Conservation (phyloP, 1,140 invertebrate genomes). For the Lepidurus apus region DNA sequence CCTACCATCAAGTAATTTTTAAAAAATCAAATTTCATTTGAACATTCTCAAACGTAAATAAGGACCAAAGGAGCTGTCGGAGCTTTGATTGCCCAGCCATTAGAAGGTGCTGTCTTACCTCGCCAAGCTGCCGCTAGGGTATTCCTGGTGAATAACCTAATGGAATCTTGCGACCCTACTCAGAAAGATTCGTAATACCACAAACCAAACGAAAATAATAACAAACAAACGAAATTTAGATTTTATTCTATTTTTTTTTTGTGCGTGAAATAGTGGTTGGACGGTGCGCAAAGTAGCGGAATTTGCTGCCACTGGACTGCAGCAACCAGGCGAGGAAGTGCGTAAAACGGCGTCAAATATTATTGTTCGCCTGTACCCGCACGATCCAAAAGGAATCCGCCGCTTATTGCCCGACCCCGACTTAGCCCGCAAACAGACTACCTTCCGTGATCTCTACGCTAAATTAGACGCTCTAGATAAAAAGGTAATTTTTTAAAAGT, state of each 20-base stretch:
- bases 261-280: neutral
- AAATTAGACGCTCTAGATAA: neutral
- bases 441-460: slow-evolving; percentile 7
- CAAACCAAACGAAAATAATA: too few relatives aligned
- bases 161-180: neutral
- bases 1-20: neutral
- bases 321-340: neutral
- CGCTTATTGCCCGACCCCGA: neutral
- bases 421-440: slow-evolving; percentile 3
- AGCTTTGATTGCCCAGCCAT: neutral
- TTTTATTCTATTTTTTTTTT: neutral
- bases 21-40: neutral
- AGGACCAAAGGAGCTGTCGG: neutral
- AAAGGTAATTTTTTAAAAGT: neutral
- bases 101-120: neutral
- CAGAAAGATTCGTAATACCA: neutral
- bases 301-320: neutral
- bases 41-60: neutral
- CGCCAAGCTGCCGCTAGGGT: neutral
- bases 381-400: neutral
- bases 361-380: neutral
- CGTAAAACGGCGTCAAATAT: neutral
- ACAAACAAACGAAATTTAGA: too few relatives aligned
- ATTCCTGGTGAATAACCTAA: neutral
- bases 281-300: neutral